phyloP scores from a whole-genome alignment of 30 jellyfish, hydroid and myxozoan species.

The Aurelia sp. region DNA sequence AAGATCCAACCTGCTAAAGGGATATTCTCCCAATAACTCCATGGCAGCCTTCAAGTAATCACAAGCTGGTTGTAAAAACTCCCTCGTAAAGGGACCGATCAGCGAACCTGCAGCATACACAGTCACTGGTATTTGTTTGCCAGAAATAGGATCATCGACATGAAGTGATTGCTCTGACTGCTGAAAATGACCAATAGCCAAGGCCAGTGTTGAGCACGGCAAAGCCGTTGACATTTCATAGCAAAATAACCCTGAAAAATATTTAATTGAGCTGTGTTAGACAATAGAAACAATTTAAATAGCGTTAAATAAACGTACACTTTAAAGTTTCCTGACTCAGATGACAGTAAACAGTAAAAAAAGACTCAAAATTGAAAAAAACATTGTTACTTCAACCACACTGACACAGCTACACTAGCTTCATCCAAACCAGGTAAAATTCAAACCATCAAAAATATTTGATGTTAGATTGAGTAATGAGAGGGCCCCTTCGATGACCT shows the following conservation, averaged over 20 bases:
- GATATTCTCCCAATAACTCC: conserved; percentile 79
- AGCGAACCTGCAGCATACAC: conserved; percentile 66
- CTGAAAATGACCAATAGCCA: conserved; percentile 59
- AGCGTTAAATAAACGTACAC: too few relatives aligned
- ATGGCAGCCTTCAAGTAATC: conserved; percentile 58
- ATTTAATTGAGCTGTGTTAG: too few relatives aligned
- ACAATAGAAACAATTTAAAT: too few relatives aligned
- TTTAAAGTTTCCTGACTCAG: too few relatives aligned
- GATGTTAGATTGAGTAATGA: too few relatives aligned
- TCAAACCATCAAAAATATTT: too few relatives aligned
- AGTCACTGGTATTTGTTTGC: conserved; percentile 57
- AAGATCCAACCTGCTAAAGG: conserved; percentile 80
- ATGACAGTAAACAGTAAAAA: too few relatives aligned
- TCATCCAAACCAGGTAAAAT: too few relatives aligned
- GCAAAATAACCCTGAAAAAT: conserved; percentile 61
- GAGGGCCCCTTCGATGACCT: too few relatives aligned
- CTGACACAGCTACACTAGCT: too few relatives aligned
- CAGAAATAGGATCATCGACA: conserved; percentile 23
- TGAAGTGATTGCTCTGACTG: conserved; percentile 14
- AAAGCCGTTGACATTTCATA: conserved; percentile 84
- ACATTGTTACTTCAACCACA: too few relatives aligned
- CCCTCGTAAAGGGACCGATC: conserved; percentile 50
- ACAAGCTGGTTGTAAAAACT: conserved; percentile 61
- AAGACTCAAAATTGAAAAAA: too few relatives aligned
- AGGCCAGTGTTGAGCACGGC: conserved; percentile 86